phyloP scores from a whole-genome alignment of 2,888 invertebrate genomes.

The Ephialtes manifestator region DNA sequence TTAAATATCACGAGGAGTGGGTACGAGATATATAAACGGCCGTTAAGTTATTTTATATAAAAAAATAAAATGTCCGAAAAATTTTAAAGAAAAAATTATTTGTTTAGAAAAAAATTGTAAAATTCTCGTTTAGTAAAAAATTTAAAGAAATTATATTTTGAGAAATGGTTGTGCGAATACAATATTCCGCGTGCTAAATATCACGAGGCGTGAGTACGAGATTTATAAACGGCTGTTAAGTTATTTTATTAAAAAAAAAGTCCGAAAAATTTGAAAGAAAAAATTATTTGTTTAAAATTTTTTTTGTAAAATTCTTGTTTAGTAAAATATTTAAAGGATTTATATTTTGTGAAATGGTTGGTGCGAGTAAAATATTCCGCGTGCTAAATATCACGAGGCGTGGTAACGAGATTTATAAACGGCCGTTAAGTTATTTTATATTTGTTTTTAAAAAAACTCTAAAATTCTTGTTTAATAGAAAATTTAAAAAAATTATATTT shows the following conservation, averaged over 20 bases:
- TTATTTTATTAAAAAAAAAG: too few species aligned
- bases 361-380: not conserved
- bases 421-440: constrained; percentile 6
- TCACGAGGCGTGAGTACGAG: not conserved
- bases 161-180: not conserved
- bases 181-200: not conserved
- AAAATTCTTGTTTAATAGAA: too few species aligned
- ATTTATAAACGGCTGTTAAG: not conserved
- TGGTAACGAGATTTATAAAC: not conserved
- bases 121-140: too few species aligned
- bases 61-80: too few species aligned
- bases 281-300: too few species aligned
- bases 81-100: too few species aligned
- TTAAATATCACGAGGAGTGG: not conserved
- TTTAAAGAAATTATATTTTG: not conserved
- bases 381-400: not conserved
- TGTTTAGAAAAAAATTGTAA: too few species aligned
- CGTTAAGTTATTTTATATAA: too few species aligned
- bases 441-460: too few species aligned
- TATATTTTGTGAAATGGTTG: not conserved
- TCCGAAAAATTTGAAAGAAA: too few species aligned
- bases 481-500: not conserved
- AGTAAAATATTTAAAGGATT: not conserved
- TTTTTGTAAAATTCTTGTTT: too few species aligned
- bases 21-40: not conserved